Evolutionary conservation across 2,888 invertebrate species (phyloP), one percentile per base, ranked within the genome.

Genomic region (Oscheius sp.): DNA sequence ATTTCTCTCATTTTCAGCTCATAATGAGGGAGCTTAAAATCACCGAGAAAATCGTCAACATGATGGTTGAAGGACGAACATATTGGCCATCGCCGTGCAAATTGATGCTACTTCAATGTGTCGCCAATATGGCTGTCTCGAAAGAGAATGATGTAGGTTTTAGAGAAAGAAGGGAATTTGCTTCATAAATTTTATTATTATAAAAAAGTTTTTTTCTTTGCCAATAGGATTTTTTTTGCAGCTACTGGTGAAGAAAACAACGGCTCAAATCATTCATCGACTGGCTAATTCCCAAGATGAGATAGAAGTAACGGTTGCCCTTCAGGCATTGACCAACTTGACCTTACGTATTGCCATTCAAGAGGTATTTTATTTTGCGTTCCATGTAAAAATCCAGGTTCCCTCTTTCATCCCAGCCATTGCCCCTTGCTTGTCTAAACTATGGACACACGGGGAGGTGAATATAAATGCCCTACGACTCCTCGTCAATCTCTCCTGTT

Each of bases 401-500:
- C 65, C 69, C 12, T 68, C 68, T 26, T 82, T 79, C 47, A 68
- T 78, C 14, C 80, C 81, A 5, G 73, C 72, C 14, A 82, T 82
- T 20, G 75, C 74, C 5, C 76, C 77, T 26, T 81, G 81, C 49
- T 68, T 82, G 3, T 72, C 71, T 33, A 59, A 73, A 6, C 54
- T 83, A 3, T 83, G 83, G 83, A 63, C 80, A 0, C 72, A 80
- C 14, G 83, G 83, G 17, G 82, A 83, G 65, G 77, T 77, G 22
- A 83, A 82, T 57, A 67, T 83, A 32, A 77, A 83, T 67, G 87
- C 90, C 1, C 85, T 90, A 22, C 89, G 89, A 77, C 86, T 90
- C 32, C 87, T 90, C 45, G 89, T 90, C 63, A 90, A 90, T 83
- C 85, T 90, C 4, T 89, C 90, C 9, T 89, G 89, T 71, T 90